These are phyloP conservation scores for Hololepta plana DNA, from an alignment of 2,888 invertebrate genomes.

Conservation along the genomic window DNA sequence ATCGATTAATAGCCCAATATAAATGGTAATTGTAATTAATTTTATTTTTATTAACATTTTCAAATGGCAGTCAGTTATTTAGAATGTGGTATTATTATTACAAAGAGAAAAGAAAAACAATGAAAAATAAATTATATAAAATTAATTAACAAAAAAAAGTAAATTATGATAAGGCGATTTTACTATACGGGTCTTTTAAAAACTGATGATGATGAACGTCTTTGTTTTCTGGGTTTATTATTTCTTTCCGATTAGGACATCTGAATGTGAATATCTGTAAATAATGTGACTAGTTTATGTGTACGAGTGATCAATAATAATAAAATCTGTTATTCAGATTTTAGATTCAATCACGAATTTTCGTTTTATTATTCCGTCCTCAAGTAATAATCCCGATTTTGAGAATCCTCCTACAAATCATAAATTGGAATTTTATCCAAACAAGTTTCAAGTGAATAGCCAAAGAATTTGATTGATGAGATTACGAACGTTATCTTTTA, in stretches of 20 bases:
- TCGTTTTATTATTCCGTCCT: constrained; percentile 5
- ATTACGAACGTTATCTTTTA: too few relatives aligned
- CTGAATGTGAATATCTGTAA: constrained; percentile 29
- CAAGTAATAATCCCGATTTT: too few relatives aligned
- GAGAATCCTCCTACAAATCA: too few relatives aligned
- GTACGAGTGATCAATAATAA: constrained; percentile 27
- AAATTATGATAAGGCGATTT: constrained; percentile 22
- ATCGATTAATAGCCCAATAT: too few relatives aligned
- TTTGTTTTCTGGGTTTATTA: constrained; percentile 15
- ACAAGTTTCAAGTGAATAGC: too few relatives aligned
- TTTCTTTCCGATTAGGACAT: constrained; percentile 19
- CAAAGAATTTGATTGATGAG: too few relatives aligned
- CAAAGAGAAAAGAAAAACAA: constrained; percentile 7
- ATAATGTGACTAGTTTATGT: constrained; percentile 27
- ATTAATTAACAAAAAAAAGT: too few relatives aligned
- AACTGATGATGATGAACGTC: constrained; percentile 2
- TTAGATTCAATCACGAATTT: constrained; percentile 14
- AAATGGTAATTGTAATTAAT: too few relatives aligned
- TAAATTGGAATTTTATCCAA: too few relatives aligned
- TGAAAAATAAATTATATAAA: constrained; percentile 2
- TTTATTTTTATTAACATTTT: too few relatives aligned
- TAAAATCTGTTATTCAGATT: constrained; percentile 26
- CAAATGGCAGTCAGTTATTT: constrained; percentile 8
- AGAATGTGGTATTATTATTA: constrained; percentile 18
- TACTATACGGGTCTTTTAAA: constrained; percentile 26